phyloP scores from a whole-genome alignment of 2,113 vertebrate species.

The Rhombomys opimus region DNA sequence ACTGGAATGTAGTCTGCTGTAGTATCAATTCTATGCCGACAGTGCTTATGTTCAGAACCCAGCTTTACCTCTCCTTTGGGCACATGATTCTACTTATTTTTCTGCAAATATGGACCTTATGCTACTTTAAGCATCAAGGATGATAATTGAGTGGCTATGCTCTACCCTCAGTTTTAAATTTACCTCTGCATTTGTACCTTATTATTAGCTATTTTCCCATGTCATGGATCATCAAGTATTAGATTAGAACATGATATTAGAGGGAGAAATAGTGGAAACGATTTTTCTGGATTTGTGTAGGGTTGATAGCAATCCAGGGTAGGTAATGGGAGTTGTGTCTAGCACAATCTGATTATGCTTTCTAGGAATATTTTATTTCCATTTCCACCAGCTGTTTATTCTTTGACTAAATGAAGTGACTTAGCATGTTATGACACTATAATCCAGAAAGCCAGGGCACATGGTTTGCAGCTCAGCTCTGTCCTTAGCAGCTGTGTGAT shows the following conservation, averaged over 20 bases:
- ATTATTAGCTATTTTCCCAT: not conserved
- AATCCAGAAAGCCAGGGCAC: rapidly evolving
- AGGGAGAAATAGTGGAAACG: not conserved
- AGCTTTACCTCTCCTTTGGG: not conserved
- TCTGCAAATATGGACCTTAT: not conserved
- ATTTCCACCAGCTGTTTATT: not conserved
- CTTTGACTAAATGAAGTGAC: not conserved
- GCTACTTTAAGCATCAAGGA: not conserved
- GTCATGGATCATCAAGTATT: not conserved
- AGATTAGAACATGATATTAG: not conserved
- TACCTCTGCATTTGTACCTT: not conserved
- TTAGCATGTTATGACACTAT: rapidly evolving
- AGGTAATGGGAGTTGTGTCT: not conserved
- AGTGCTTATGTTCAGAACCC: not conserved
- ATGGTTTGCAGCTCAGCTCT: not conserved
- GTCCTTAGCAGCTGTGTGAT: not conserved
- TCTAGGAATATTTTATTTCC: not conserved
- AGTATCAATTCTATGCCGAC: not conserved
- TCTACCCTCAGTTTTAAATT: not conserved
- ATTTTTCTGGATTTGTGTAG: not conserved
- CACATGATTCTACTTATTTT: not conserved
- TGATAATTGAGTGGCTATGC: not conserved
- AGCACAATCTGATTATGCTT: not conserved
- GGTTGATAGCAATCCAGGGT: not conserved
- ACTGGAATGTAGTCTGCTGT: not conserved